Conservation (phyloP, 2,888 invertebrate species). For the Ecdyonurus torrentis region DNA sequence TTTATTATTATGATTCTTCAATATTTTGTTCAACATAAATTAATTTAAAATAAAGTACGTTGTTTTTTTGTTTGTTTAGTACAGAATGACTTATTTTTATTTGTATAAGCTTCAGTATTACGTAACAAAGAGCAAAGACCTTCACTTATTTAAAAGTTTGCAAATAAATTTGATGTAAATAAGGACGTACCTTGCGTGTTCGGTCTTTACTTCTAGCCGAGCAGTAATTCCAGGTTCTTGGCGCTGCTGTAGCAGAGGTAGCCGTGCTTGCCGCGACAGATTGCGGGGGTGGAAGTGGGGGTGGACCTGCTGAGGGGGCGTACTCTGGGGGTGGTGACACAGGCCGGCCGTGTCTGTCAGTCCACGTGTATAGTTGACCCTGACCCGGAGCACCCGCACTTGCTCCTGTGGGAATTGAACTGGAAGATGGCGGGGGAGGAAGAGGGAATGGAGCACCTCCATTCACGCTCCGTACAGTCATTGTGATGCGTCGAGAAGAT, state of each 20-base stretch:
- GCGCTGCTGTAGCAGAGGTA: conserved; percentile 21
- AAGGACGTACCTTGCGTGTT: conserved; percentile 45
- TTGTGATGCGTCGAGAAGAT: conserved; percentile 71
- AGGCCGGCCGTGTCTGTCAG: conserved; percentile 79
- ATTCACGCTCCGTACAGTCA: conserved; percentile 69
- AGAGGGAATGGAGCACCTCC: conserved; percentile 4
- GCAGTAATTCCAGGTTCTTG: conserved; percentile 15
- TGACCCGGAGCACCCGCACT: conserved; percentile 19
- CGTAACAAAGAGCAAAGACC: too few relatives aligned
- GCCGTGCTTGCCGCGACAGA: conserved; percentile 19
- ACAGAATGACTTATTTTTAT: too few relatives aligned
- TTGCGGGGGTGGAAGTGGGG: conserved; percentile 22
- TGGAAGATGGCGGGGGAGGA: background rate
- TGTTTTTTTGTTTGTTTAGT: too few relatives aligned
- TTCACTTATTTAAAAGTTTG: too few relatives aligned
- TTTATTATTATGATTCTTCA: too few relatives aligned
- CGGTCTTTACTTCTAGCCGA: conserved; percentile 39
- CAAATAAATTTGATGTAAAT: too few relatives aligned
- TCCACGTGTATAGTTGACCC: conserved; percentile 61
- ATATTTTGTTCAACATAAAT: too few relatives aligned
- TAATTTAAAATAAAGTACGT: too few relatives aligned
- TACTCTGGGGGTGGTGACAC: conserved; percentile 68
- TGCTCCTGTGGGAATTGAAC: conserved; percentile 40
- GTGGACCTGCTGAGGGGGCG: conserved; percentile 20
- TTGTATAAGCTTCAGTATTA: too few relatives aligned